Evolutionary conservation across 2,797 vertebrate species (phyloP), one percentile per base, ranked within the genome.

Genomic region (Galago senegalensis): DNA sequence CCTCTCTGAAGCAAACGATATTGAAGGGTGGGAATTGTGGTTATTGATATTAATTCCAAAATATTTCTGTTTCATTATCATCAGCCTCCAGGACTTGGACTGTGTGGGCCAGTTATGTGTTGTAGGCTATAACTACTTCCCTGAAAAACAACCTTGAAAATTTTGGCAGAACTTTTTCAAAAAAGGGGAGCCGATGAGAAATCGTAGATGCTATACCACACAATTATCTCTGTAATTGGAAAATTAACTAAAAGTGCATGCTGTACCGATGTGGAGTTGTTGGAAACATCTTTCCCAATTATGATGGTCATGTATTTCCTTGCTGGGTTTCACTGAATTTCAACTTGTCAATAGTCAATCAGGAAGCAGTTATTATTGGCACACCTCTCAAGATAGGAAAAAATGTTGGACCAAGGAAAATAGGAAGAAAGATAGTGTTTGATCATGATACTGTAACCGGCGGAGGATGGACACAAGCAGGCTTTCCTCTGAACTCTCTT

Each of bases 31-130:
- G 46, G 40, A 97, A 94, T 46, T 93, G 82, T n/a, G 21, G 58
- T 82, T 91, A 87, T 67, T 93, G 82, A 72, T 37, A 43, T 82
- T 53, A 95, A 94, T 79, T 92, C 60, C 16, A 43, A 94, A 96
- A 85, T 69, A 65, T 84, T 96, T 89, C 67, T 93, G 11, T 87
- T 61, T 49, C 16, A 1, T 89, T 94, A 70, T 43, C 70, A 56
- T 27, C 23, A 93, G 46, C 89, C 67, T 85, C 29, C 10, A 82
- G 63, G 60, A 81, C 17, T 16, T 87, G 43, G 60, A 86, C 31
- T 34, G 4, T 25, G n/a, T n/a, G 56, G 60, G 69, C n/a, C 70
- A 95, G 20, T 89, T 65, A 81, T 56, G 34, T 86, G 46, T 43
- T 63, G 21, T 23, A 70, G 27, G 11, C 53, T 56, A 25, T 43